Evolutionary conservation across 1,140 invertebrate genomes (phyloP).

Genomic region (Drosophila auraria): DNA sequence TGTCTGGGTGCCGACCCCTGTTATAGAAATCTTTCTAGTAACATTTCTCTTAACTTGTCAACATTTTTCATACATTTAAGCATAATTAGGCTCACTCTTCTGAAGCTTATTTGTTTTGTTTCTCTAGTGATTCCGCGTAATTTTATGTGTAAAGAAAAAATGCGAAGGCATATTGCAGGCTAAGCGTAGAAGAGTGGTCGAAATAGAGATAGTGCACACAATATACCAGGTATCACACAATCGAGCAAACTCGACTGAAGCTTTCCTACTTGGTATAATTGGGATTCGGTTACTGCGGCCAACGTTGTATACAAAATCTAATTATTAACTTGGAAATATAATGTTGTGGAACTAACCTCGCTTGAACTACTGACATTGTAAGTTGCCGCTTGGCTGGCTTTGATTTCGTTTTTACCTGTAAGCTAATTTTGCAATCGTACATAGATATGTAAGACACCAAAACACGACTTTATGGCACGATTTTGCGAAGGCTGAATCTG

Average conservation of each 20-base stretch:
- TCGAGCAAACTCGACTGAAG: not conserved
- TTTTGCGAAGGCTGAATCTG: not conserved
- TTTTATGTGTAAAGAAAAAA: too few species aligned
- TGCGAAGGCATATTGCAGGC: too few species aligned
- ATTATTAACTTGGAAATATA: conserved; percentile 6
- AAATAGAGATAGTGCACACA: too few species aligned
- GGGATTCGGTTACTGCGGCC: not conserved
- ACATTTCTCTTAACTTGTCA: too few species aligned
- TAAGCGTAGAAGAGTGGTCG: too few species aligned
- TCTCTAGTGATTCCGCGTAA: too few species aligned
- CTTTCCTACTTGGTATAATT: conserved; percentile 2
- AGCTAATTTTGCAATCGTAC: conserved; percentile 31
- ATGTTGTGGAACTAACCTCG: conserved; percentile 20
- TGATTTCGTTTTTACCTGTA: conserved; percentile 29
- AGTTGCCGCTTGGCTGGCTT: conserved; percentile 34
- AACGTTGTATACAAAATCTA: not conserved
- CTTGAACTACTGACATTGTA: conserved; percentile 36
- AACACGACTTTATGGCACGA: not conserved
- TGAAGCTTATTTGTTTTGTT: too few species aligned
- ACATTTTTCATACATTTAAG: too few species aligned
- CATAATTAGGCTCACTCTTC: too few species aligned
- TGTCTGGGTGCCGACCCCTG: too few species aligned
- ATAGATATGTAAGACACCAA: not conserved
- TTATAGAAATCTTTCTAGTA: too few species aligned
- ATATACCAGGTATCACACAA: not conserved